Evolutionary conservation across 2,797 vertebrate species (phyloP), one percentile per base, ranked within the genome.

Genomic region (Manis javanica): DNA sequence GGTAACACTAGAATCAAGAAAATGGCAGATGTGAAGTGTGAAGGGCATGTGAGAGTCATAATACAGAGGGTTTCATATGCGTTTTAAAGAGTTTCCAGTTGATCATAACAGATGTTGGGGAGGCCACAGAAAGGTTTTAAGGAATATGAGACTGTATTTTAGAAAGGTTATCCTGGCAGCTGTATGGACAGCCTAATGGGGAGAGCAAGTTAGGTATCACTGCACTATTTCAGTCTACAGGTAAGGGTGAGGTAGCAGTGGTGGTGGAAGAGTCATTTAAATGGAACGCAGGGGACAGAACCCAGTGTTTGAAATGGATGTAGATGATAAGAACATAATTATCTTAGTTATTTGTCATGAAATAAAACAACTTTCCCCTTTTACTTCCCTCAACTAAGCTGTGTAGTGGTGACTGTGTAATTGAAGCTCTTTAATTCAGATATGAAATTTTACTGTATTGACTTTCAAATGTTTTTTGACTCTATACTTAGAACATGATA

Each of bases 371-470:
- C 69, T 72, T 75, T 78, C 59, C 42, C 31, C 51, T 53, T 85
- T 55, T 94, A 61, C 88, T 75, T 24, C 55, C 29, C 46, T 78
- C 49, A 90, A 64, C 49, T 78, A 31, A 88, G 83, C 46, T 61
- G 8, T 75, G 13, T 64, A 63, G 23, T 64, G 21, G n/a, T 78
- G 46, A 63, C 42, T 13, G 0, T 78, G 23, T 88, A 26, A 90
- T 37, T 23, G 29, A 91, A 90, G 49, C 49, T 79, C 87, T 88
- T 90, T 34, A 83, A 69, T 90, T 92, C 85, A 94, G 37, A 92
- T 77, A 12, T 90, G 69, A 93, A n/a, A 12, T 66, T 61, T 88
- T 69, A 81, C 39, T 61, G 14, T 75, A 61, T 31, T 94, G 49
- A 66, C 37, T 91, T 90, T 71, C 29, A 96, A 42, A 53, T 86